phyloP scores from a whole-genome alignment of 2,113 vertebrate species.

The Sardina pilchardus region DNA sequence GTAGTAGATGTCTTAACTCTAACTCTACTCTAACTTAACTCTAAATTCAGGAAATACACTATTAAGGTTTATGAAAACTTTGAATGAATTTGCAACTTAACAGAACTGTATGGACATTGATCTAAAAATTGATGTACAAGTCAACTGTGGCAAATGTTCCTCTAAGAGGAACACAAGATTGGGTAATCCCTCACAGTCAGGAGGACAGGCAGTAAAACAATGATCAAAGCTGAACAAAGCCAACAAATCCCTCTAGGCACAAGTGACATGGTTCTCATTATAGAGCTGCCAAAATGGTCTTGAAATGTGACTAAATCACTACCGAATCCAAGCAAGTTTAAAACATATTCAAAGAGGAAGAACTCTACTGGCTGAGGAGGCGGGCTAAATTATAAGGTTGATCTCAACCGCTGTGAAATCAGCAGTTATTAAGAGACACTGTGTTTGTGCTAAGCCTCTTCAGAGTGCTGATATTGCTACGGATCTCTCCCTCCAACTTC shows the following conservation, averaged over 20 bases:
- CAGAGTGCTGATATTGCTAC: not conserved
- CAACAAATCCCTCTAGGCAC: not conserved
- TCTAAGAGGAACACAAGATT: not conserved
- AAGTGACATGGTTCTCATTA: constrained; percentile 6
- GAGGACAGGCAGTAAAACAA: not conserved
- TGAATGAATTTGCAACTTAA: not conserved
- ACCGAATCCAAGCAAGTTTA: not conserved
- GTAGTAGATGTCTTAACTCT: too few relatives aligned
- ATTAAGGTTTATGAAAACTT: not conserved
- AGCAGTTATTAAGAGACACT: not conserved
- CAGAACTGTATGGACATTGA: not conserved
- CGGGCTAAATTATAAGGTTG: not conserved
- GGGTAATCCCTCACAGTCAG: not conserved
- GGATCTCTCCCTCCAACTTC: constrained; percentile 30
- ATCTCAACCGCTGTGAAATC: not conserved
- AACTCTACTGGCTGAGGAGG: not conserved
- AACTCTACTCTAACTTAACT: too few relatives aligned
- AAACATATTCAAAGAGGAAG: not conserved
- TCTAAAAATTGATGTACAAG: not conserved
- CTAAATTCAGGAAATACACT: too few relatives aligned
- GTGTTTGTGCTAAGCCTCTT: not conserved
- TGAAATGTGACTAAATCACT: not conserved
- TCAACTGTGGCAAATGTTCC: not conserved
- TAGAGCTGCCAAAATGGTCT: not conserved
- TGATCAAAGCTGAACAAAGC: not conserved